phyloP scores from a whole-genome alignment of 2,888 invertebrate species.

The Apamea sordens region DNA sequence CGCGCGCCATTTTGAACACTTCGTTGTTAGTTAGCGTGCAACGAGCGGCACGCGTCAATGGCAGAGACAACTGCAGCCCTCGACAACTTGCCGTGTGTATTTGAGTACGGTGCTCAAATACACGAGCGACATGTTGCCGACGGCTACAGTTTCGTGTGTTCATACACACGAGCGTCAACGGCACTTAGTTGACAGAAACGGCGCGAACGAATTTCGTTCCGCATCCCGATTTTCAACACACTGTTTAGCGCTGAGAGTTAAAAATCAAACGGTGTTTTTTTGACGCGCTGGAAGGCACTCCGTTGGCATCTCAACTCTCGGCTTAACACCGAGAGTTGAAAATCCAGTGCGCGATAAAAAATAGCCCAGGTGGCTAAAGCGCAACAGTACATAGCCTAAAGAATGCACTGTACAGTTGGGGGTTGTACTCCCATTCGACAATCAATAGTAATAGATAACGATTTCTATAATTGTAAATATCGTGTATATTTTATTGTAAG shows the following conservation, averaged over 20 bases:
- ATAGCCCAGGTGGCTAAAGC: not conserved
- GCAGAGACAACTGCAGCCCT: too few species aligned
- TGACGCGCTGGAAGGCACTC: not conserved
- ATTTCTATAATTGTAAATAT: slow-evolving; percentile 77
- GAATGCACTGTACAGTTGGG: slow-evolving; percentile 53
- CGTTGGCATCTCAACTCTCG: not conserved
- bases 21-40: not conserved
- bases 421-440: slow-evolving; percentile 69
- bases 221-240: not conserved
- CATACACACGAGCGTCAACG: too few species aligned
- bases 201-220: not conserved
- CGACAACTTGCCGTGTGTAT: too few species aligned
- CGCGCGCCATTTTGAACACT: not conserved
- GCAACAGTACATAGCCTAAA: slow-evolving; percentile 20
- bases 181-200: too few species aligned
- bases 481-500: slow-evolving; percentile 72
- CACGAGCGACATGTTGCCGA: too few species aligned
- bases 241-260: not conserved
- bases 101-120: too few species aligned
- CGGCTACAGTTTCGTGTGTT: too few species aligned
- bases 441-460: slow-evolving; percentile 67
- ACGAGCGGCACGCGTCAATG: too few species aligned
- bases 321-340: not conserved
- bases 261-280: not conserved
- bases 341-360: not conserved